Conservation (phyloP, 2,888 invertebrate genomes). For the Plusia festucae region DNA sequence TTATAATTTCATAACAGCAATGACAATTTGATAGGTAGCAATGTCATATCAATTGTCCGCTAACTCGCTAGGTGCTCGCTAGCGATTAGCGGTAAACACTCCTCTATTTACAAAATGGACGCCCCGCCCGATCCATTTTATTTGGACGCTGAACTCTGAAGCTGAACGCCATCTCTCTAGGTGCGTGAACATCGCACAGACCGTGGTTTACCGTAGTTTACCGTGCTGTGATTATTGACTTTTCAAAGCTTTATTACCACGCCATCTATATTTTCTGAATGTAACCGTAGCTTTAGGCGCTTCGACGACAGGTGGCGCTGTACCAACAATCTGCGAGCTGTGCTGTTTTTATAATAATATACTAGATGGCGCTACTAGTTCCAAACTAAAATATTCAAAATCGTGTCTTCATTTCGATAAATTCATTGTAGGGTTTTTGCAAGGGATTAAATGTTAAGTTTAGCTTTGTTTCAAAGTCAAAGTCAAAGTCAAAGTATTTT, state of each 20-base stretch:
- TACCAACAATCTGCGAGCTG: background rate
- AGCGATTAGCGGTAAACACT: slow-evolving; percentile 49
- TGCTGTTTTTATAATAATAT: background rate
- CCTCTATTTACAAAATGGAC: slow-evolving; percentile 59
- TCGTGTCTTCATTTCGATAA: no score
- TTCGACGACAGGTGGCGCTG: background rate
- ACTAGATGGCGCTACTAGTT: slow-evolving; percentile 37
- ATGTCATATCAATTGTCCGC: slow-evolving; percentile 20
- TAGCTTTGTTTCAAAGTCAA: no score
- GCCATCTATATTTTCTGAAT: slow-evolving; percentile 38
- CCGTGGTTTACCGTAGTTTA: no score
- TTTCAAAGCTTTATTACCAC: background rate
- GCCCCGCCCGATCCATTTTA: slow-evolving; percentile 20
- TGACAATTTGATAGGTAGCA: slow-evolving; percentile 2
- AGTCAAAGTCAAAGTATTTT: no score
- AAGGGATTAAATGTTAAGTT: no score
- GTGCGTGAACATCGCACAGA: slow-evolving; percentile 49
- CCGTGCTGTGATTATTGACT: slow-evolving; percentile 21
- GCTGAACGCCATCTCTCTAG: slow-evolving; percentile 55
- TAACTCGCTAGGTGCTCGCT: slow-evolving; percentile 29
- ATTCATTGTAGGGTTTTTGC: no score
- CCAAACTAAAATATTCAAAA: background rate
- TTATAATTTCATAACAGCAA: slow-evolving; percentile 15
- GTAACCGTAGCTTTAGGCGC: slow-evolving; percentile 8
- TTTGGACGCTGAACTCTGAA: background rate